Conservation (phyloP, 2,113 vertebrate species). For the Oreocharis arfaki region DNA sequence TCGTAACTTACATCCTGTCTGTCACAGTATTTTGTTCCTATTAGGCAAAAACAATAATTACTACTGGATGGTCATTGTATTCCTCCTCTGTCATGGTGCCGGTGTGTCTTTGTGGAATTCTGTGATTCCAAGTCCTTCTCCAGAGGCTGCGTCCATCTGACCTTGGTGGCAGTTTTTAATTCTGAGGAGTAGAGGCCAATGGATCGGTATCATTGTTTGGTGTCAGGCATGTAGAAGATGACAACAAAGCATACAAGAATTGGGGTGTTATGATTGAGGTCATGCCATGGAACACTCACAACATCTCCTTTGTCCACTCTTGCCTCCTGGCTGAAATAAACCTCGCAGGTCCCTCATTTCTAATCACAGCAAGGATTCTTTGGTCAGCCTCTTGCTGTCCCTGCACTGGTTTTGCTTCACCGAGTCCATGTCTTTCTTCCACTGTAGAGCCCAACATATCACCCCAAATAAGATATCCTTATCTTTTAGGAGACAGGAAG, state of each 20-base stretch:
- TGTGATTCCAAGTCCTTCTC: too few relatives aligned
- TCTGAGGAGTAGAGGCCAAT: not conserved
- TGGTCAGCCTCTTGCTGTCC: not conserved
- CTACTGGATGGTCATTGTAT: not conserved
- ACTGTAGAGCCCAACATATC: too few relatives aligned
- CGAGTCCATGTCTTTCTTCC: not conserved
- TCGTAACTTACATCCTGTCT: not conserved
- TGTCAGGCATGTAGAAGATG: not conserved
- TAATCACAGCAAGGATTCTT: too few relatives aligned
- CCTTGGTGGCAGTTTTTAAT: not conserved
- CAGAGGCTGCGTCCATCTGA: not conserved
- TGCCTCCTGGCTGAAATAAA: not conserved
- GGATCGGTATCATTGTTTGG: not conserved
- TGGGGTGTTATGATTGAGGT: not conserved
- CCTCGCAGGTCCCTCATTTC: fast-evolving
- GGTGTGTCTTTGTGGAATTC: not conserved
- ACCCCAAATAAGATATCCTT: not conserved
- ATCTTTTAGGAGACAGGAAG: not conserved
- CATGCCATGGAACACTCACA: not conserved
- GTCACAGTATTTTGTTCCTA: not conserved
- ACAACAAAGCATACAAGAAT: not conserved
- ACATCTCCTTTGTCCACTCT: not conserved
- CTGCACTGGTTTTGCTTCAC: not conserved
- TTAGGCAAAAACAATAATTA: not conserved
- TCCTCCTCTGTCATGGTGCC: not conserved